phyloP scores from a whole-genome alignment of 2,888 invertebrate genomes.

The Scrobipalpa costella region DNA sequence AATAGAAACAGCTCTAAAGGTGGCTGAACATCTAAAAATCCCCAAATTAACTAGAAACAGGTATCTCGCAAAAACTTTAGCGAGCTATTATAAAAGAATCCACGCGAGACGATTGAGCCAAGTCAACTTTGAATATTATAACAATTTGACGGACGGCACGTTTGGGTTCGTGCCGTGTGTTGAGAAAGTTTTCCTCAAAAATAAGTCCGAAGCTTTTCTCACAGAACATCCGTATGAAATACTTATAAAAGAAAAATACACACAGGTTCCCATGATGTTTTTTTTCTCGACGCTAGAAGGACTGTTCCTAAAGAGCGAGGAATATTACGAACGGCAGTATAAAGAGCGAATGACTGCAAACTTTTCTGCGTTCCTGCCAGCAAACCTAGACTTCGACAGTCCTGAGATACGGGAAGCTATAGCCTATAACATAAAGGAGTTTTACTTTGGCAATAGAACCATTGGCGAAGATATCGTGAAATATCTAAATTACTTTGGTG shows the following conservation, averaged over 20 bases:
- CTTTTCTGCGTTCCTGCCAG: conserved; percentile 46
- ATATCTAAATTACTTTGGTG: conserved; percentile 47
- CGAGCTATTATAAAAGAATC: conserved; percentile 34
- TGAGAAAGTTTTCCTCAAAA: conserved; percentile 35
- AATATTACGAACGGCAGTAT: conserved; percentile 41
- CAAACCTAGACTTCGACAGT: conserved; percentile 43
- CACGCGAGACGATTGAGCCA: conserved; percentile 37
- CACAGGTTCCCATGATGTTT: conserved; percentile 44
- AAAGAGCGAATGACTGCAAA: conserved; percentile 42
- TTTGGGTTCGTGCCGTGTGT: conserved; percentile 50
- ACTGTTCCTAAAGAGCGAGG: conserved; percentile 40
- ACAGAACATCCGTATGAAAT: conserved; percentile 36
- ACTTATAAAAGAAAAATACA: conserved; percentile 35
- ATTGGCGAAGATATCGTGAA: conserved; percentile 36
- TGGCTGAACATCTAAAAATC: conserved; percentile 33
- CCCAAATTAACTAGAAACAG: not conserved
- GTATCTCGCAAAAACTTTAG: not conserved
- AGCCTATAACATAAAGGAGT: conserved; percentile 38
- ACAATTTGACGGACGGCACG: conserved; percentile 43
- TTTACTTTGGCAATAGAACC: conserved; percentile 44
- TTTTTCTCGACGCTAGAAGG: conserved; percentile 44
- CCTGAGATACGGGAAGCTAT: conserved; percentile 35
- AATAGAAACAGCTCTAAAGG: conserved; percentile 38
- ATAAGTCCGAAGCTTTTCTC: conserved; percentile 36
- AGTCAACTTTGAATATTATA: conserved; percentile 39